These are phyloP conservation scores for Umimayanthus kanabou DNA, from an alignment of 92 coral and sea anemone species.

Conservation along the genomic window DNA sequence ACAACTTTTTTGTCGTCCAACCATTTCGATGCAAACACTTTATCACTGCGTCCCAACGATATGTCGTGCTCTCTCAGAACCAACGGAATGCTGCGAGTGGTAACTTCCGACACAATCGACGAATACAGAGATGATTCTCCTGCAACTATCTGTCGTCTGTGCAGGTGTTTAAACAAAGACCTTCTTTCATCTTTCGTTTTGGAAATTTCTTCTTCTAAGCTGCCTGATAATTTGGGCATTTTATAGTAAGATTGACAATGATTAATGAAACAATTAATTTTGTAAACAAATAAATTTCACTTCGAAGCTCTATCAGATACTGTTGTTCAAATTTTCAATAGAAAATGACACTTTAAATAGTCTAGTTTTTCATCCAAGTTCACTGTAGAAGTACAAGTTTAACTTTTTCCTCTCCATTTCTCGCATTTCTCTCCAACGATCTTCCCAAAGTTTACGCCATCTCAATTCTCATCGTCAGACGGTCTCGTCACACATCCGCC, in stretches of 20 bases:
- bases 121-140: slow-evolving; percentile 38
- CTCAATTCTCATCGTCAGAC: neutral
- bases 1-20: slow-evolving; percentile 83
- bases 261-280: no score
- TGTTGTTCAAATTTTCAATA: neutral
- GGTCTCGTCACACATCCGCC: slow-evolving; percentile 15
- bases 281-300: neutral
- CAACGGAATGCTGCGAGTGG: slow-evolving; percentile 60
- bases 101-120: slow-evolving; percentile 51
- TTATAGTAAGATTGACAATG: neutral
- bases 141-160: slow-evolving; percentile 51
- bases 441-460: slow-evolving; percentile 17
- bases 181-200: slow-evolving; percentile 22
- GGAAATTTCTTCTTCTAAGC: slow-evolving; percentile 14
- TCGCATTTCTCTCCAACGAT: neutral
- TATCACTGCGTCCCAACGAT: slow-evolving; percentile 71
- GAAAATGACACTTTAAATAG: neutral
- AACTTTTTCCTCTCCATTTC: neutral
- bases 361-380: neutral
- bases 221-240: slow-evolving; percentile 24
- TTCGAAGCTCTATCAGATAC: neutral
- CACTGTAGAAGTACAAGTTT: neutral
- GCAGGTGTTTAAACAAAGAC: slow-evolving; percentile 65
- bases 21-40: slow-evolving; percentile 97
- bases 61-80: slow-evolving; percentile 63